phyloP scores from a whole-genome alignment of 2,888 invertebrate genomes.

The Trichopria drosophilae region DNA sequence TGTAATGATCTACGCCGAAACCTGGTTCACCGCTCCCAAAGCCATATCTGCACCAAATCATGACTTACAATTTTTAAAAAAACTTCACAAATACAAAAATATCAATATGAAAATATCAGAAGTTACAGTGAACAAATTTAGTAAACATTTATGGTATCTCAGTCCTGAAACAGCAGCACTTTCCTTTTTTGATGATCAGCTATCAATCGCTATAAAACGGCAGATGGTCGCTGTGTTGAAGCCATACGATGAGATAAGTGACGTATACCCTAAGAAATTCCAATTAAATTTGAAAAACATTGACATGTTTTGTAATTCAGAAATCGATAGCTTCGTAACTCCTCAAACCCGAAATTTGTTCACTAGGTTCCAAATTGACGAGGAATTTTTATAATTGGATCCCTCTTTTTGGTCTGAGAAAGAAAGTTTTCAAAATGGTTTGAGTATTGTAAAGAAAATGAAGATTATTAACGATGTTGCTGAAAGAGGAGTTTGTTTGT shows the following conservation, averaged over 20 bases:
- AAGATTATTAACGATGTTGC: conserved; percentile 26
- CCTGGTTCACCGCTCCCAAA: no score
- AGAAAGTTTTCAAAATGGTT: conserved; percentile 21
- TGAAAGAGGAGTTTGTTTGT: conserved; percentile 23
- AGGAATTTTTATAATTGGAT: conserved; percentile 4
- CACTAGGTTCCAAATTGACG: conserved; percentile 1
- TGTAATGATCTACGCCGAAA: no score
- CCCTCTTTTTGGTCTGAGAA: conserved; percentile 19
- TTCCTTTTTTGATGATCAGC: conserved; percentile 3
- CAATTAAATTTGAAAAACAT: conserved; percentile 7
- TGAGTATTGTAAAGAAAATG: conserved; percentile 19
- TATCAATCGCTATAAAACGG: conserved; percentile 2
- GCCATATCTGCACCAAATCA: no score
- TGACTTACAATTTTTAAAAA: no score
- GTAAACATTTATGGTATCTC: conserved; percentile 14
- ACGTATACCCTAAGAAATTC: background rate
- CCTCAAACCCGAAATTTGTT: conserved; percentile 1
- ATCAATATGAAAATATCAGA: no score
- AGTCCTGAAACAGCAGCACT: conserved; percentile 3
- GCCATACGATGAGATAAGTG: conserved; percentile 1
- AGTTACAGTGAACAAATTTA: conserved; percentile 2
- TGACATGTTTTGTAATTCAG: background rate
- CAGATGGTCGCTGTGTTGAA: conserved; percentile 4
- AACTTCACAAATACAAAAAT: no score
- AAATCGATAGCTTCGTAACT: conserved; percentile 11